These are phyloP conservation scores for Hybognathus amarus DNA, from an alignment of 2,797 vertebrate genomes.

Conservation along the genomic window DNA sequence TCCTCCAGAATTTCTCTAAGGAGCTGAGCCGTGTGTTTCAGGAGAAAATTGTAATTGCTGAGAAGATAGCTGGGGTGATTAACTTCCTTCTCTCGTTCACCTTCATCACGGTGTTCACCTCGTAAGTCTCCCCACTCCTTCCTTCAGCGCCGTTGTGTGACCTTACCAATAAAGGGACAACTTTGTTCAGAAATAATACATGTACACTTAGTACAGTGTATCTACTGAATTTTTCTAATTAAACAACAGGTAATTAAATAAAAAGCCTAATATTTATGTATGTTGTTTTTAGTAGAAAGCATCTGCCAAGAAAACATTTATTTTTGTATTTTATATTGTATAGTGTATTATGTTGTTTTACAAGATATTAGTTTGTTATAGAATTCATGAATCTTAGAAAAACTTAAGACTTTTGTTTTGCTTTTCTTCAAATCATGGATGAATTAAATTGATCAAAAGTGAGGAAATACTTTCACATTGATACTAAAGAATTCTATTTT, in stretches of 20 bases:
- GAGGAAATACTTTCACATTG: too few relatives aligned
- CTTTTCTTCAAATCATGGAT: background rate
- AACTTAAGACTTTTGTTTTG: too few relatives aligned
- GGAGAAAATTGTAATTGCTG: conserved; percentile 57
- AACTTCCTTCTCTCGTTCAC: conserved; percentile 79
- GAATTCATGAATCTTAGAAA: too few relatives aligned
- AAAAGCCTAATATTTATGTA: background rate
- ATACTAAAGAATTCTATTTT: too few relatives aligned
- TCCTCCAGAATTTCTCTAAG: conserved; percentile 68
- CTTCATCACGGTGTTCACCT: conserved; percentile 82
- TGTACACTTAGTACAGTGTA: background rate
- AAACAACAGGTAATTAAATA: background rate
- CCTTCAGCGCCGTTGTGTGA: background rate
- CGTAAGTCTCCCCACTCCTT: conserved; percentile 72
- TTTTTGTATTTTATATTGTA: too few relatives aligned
- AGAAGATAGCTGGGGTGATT: conserved; percentile 67
- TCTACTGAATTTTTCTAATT: background rate
- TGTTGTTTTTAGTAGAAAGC: background rate
- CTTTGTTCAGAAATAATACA: too few relatives aligned
- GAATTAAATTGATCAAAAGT: background rate
- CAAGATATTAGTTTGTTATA: too few relatives aligned
- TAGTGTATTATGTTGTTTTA: too few relatives aligned
- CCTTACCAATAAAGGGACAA: background rate
- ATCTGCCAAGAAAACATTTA: too few relatives aligned
- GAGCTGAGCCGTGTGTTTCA: conserved; percentile 70